Conservation (phyloP, 2,113 vertebrate genomes). For the Ceyx margarethae region DNA sequence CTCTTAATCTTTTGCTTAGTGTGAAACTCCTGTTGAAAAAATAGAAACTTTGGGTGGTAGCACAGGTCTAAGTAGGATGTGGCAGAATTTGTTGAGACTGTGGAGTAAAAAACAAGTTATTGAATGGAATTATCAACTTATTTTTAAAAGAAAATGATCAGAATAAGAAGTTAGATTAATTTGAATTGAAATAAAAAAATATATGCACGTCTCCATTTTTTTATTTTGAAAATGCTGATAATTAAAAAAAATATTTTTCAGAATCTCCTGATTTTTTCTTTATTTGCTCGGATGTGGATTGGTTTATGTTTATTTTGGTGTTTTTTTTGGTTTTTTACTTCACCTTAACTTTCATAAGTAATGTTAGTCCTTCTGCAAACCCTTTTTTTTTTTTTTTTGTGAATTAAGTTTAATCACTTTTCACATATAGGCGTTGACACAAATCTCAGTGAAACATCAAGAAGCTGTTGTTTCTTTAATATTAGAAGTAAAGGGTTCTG, state of each 20-base stretch:
- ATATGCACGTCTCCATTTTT: not conserved
- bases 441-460: not conserved
- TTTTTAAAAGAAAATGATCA: not conserved
- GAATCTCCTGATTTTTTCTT: not conserved
- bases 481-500: not conserved
- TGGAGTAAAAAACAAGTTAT: not conserved
- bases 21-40: not conserved
- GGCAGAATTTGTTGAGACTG: not conserved
- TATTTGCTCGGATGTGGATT: not conserved
- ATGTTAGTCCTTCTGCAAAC: not conserved
- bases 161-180: not conserved
- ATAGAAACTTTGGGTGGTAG: not conserved
- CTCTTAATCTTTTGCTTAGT: not conserved
- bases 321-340: not conserved
- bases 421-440: not conserved
- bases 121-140: not conserved
- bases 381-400: not conserved
- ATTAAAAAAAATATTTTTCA: not conserved
- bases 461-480: accelerated
- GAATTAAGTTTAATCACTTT: not conserved
- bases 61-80: not conserved
- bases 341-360: not conserved
- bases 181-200: not conserved
- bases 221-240: not conserved
- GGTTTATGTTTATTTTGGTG: not conserved